Conservation (phyloP, 2,113 vertebrate species). For the Clarias gariepinus region DNA sequence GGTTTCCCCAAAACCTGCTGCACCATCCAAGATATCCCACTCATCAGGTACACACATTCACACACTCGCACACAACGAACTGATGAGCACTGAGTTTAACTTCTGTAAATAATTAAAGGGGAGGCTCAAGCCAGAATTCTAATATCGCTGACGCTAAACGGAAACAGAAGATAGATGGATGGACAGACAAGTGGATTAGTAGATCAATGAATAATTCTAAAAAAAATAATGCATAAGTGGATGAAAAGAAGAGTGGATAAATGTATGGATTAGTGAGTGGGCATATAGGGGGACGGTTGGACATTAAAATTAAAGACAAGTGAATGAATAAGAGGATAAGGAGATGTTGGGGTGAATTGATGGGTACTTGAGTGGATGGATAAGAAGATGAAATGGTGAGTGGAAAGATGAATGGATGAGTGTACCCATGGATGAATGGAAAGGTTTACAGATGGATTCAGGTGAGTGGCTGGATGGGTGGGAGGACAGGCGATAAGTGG, state of each 20-base stretch:
- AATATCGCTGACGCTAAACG: not conserved
- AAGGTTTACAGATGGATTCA: too few relatives aligned
- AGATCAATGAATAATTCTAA: not conserved
- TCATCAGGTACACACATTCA: conserved; percentile 79
- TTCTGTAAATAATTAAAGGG: not conserved
- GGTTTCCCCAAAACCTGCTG: conserved; percentile 90
- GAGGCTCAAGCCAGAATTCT: not conserved
- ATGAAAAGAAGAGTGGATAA: not conserved
- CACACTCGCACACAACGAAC: not conserved
- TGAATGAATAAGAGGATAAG: not conserved
- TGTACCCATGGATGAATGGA: not conserved
- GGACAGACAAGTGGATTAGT: not conserved
- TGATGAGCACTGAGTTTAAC: not conserved
- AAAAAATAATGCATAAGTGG: not conserved
- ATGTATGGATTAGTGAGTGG: not conserved
- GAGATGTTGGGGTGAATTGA: not conserved
- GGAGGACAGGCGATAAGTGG: not conserved
- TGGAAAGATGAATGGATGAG: not conserved
- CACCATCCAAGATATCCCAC: conserved; percentile 86
- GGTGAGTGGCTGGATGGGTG: not conserved
- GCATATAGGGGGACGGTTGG: not conserved
- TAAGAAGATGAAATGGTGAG: not conserved
- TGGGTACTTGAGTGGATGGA: not conserved
- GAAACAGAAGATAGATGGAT: not conserved
- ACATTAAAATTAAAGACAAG: too few relatives aligned